These are phyloP conservation scores for Phortica magna DNA, from an alignment of 2,888 invertebrate genomes.

Conservation along the genomic window DNA sequence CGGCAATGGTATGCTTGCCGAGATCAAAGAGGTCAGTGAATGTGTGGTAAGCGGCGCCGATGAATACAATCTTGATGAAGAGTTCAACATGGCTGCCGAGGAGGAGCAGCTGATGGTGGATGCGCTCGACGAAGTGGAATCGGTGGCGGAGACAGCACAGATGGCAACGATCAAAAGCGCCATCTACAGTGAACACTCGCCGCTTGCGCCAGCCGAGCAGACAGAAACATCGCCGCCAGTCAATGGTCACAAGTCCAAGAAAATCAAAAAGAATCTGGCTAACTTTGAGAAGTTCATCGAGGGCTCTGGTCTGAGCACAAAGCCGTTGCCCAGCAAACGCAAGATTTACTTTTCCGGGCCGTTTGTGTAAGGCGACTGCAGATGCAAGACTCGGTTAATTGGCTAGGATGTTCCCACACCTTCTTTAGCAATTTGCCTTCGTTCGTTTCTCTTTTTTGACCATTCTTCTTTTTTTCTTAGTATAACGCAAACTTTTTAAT, in stretches of 20 bases:
- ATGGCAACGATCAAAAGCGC: constrained; percentile 19
- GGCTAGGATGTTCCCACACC: neutral
- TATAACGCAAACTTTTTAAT: neutral
- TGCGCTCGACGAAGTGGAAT: neutral
- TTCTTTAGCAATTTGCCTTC: constrained; percentile 16
- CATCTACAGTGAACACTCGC: constrained; percentile 38
- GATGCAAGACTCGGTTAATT: no score
- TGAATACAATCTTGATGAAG: constrained; percentile 77
- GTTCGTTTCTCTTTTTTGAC: constrained; percentile 16
- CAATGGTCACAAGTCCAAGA: constrained; percentile 56
- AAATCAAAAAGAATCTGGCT: constrained; percentile 67
- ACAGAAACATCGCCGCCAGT: neutral
- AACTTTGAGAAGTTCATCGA: constrained; percentile 77
- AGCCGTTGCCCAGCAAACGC: constrained; percentile 76
- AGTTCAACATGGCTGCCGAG: constrained; percentile 61
- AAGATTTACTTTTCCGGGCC: constrained; percentile 77
- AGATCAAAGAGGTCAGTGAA: constrained; percentile 70
- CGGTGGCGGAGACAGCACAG: neutral
- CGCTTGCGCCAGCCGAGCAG: constrained; percentile 24
- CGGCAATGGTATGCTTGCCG: constrained; percentile 58
- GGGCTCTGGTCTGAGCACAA: constrained; percentile 73
- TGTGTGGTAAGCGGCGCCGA: constrained; percentile 64
- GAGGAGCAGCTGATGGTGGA: constrained; percentile 40
- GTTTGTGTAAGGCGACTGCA: constrained; percentile 67
- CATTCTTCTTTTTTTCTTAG: neutral